Evolutionary conservation across 1,140 invertebrate genomes (phyloP).

Genomic region (Dendroctonus valens): DNA sequence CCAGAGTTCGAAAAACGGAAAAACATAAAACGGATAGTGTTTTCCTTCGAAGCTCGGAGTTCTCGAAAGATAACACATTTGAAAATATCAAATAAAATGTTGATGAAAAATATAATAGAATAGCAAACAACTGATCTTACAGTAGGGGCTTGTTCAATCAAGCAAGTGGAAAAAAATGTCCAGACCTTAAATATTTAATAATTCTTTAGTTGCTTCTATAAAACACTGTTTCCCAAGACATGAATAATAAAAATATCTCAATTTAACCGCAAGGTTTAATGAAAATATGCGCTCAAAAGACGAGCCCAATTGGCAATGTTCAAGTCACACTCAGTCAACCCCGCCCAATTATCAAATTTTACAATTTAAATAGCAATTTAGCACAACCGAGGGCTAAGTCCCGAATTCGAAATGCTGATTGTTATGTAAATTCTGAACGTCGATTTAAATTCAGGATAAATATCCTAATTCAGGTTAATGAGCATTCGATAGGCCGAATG

Average conservation of each 20-base stretch:
- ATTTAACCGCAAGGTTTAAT: too few relatives aligned
- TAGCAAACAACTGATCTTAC: too few relatives aligned
- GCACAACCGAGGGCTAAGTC: conserved; percentile 3
- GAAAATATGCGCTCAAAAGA: too few relatives aligned
- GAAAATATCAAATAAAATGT: background rate
- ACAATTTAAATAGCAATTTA: conserved; percentile 28
- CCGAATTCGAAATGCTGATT: conserved; percentile 11
- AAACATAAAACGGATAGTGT: conserved; percentile 13
- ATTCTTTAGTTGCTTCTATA: too few relatives aligned
- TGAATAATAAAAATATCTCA: too few relatives aligned
- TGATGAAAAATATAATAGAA: too few relatives aligned
- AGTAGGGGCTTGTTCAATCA: too few relatives aligned
- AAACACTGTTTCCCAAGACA: too few relatives aligned
- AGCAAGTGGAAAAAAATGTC: too few relatives aligned
- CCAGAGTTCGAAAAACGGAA: background rate
- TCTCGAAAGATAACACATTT: background rate
- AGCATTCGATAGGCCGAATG: conserved; percentile 5
- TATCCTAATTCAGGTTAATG: conserved; percentile 10
- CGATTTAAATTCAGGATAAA: conserved; percentile 19
- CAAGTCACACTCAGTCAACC: background rate
- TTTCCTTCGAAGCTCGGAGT: background rate
- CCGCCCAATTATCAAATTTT: conserved; percentile 19
- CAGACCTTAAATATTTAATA: too few relatives aligned
- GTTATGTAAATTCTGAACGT: conserved; percentile 11
- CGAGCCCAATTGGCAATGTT: too few relatives aligned